Conservation (phyloP, 1,140 invertebrate species). For the Cheumatopsyche charites region DNA sequence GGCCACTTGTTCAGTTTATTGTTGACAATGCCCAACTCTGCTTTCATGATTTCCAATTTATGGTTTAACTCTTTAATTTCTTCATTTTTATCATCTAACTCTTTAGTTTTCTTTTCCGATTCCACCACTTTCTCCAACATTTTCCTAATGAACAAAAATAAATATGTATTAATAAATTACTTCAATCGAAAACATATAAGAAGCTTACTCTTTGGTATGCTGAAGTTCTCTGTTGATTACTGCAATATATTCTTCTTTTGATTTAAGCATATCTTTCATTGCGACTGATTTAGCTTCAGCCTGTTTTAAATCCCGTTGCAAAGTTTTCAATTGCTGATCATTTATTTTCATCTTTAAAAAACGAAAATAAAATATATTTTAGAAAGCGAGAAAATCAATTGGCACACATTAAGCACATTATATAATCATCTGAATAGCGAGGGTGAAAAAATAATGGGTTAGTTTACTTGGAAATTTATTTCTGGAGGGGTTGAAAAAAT, state of each 20-base stretch:
- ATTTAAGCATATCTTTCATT: slow-evolving; percentile 36
- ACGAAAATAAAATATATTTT: not conserved
- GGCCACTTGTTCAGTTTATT: slow-evolving; percentile 52
- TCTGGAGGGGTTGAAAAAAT: slow-evolving; percentile 17
- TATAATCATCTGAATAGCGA: slow-evolving; percentile 1
- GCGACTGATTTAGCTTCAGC: slow-evolving; percentile 32
- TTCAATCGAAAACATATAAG: not conserved
- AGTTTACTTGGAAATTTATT: slow-evolving; percentile 25
- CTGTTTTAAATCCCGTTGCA: slow-evolving; percentile 27
- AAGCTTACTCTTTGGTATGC: slow-evolving; percentile 36
- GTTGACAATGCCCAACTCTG: slow-evolving; percentile 50
- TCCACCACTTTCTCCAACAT: slow-evolving; percentile 36
- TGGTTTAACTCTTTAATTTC: slow-evolving; percentile 50
- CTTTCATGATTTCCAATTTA: slow-evolving; percentile 51
- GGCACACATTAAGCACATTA: not conserved
- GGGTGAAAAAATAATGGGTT: slow-evolving; percentile 7
- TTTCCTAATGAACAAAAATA: not conserved
- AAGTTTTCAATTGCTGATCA: slow-evolving; percentile 6
- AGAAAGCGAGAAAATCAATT: not conserved
- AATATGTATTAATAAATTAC: not conserved
- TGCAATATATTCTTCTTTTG: slow-evolving; percentile 35
- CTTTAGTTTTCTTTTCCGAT: slow-evolving; percentile 51
- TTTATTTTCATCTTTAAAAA: slow-evolving; percentile 12
- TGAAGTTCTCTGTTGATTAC: slow-evolving; percentile 47
- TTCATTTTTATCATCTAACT: slow-evolving; percentile 48